phyloP scores from a whole-genome alignment of 2,888 invertebrate species.

The Petrolisthes manimaculis region DNA sequence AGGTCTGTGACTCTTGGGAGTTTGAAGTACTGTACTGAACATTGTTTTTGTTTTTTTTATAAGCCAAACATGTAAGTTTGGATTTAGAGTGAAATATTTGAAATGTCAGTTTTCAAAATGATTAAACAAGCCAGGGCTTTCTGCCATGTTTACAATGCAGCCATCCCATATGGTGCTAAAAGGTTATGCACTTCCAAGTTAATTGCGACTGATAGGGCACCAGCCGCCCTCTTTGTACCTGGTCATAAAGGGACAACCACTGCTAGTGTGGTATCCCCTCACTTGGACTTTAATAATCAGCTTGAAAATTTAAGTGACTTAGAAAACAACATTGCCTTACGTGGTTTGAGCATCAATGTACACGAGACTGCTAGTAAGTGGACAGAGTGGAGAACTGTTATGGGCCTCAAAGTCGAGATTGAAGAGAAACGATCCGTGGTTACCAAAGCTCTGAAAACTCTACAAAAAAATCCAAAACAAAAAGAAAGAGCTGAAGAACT shows the following conservation, averaged over 20 bases:
- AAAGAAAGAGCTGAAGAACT: background rate
- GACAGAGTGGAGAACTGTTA: conserved; percentile 14
- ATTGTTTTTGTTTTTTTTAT: background rate
- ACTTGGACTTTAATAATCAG: conserved; percentile 43
- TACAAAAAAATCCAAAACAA: conserved; percentile 15
- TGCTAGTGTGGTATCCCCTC: conserved; percentile 37
- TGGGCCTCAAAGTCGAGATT: background rate
- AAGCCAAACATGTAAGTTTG: background rate
- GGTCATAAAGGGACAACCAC: conserved; percentile 33
- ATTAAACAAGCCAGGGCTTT: no score
- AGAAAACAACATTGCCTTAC: conserved; percentile 15
- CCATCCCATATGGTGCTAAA: no score
- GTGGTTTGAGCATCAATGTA: conserved; percentile 31
- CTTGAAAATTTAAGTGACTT: conserved; percentile 30
- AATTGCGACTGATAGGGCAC: background rate
- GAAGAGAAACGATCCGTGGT: conserved; percentile 26
- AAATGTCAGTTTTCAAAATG: no score
- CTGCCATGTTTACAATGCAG: no score
- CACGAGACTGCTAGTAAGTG: conserved; percentile 14
- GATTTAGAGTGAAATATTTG: no score
- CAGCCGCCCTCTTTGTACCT: conserved; percentile 45
- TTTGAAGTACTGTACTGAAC: background rate
- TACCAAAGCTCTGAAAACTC: conserved; percentile 17
- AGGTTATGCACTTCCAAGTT: background rate
- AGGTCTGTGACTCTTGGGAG: background rate